Base-by-base conservation (phyloP, 2,113 vertebrate genomes). In the Heloderma charlesbogerti region DNA sequence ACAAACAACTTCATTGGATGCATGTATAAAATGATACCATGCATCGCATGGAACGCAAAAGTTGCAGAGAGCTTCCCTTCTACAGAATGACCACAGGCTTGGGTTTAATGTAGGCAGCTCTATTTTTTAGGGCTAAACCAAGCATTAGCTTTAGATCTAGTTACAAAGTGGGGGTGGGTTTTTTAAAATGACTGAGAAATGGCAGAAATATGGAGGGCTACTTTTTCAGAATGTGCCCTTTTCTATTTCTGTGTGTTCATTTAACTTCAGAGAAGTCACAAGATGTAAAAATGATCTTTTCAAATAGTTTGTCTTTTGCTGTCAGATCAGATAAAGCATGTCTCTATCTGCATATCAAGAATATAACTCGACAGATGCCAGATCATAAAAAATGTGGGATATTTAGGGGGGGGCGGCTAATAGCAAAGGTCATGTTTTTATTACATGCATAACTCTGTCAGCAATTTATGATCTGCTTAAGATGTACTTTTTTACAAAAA, bases 401-500 rank as follows among this genome's bases (percentile, higher is more conserved):
- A 37, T 79, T 85, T 4, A 13, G 71, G 40, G n/a, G 3, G 48
- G 81, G 78, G 6, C 63, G 87, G 93, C 95, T 95, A 90, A 93
- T 94, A 95, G 93, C 0, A 31, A 94, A 94, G 90, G 92, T 94
- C 94, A 94, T 90, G 86, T 90, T 96, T 89, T 95, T 91, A 71
- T 95, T 96, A 93, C 92, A 40, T 66, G 40, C 94, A 92, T 2
- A 27, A 84, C 86, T 84, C 90, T 93, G 88, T 92, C 95, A 94
- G 71, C 84, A 60, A 90, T 95, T 96, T 94, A 93, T 96, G 92
- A 96, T 91, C 90, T 92, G 60, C 43, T 25, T 93, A 91, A 93
- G 89, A 91, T 94, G 82, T 85, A 8, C 8, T 92, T 92, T 96
- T 96, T 94, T 94, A 89, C 43, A 82, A 60, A 72, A 72, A 1